Percentiles rank a stretch among this genome's conserved stretches.
Conservation (phyloP, 2,888 invertebrate genomes). For the Vannuccia rotundouncinata region DNA sequence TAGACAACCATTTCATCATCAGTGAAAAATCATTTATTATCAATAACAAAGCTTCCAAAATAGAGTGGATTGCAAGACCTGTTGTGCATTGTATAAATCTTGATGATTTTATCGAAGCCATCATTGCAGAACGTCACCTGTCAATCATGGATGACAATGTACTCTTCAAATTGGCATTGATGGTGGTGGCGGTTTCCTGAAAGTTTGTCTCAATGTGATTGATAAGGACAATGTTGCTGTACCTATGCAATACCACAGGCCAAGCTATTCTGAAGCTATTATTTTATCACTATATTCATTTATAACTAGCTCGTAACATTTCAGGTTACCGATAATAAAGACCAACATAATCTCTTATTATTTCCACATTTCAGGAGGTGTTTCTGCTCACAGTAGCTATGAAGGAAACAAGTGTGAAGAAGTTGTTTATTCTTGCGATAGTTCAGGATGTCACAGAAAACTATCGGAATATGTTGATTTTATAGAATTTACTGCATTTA, state of each 20-base stretch:
- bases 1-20: too few species aligned
- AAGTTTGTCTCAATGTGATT: neutral
- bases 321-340: neutral
- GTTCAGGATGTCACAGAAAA: neutral
- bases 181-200: neutral
- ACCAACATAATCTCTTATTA: neutral
- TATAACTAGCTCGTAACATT: neutral
- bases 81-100: too few species aligned
- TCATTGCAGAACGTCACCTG: too few species aligned
- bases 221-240: neutral
- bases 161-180: too few species aligned
- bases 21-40: too few species aligned
- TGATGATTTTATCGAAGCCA: too few species aligned
- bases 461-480: constrained; percentile 16
- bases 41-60: too few species aligned
- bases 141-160: too few species aligned
- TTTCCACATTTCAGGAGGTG: neutral
- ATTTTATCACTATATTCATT: neutral
- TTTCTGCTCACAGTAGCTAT: neutral
- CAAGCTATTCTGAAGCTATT: neutral
- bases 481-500: constrained; percentile 18
- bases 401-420: constrained; percentile 8
- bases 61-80: too few species aligned
- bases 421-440: constrained; percentile 14
- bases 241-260: neutral